Percentiles rank a stretch among this genome's conserved stretches.
These are phyloP conservation scores for Drepanosiphum platanoidis DNA, from an alignment of 2,888 invertebrate species.

Conservation along the genomic window DNA sequence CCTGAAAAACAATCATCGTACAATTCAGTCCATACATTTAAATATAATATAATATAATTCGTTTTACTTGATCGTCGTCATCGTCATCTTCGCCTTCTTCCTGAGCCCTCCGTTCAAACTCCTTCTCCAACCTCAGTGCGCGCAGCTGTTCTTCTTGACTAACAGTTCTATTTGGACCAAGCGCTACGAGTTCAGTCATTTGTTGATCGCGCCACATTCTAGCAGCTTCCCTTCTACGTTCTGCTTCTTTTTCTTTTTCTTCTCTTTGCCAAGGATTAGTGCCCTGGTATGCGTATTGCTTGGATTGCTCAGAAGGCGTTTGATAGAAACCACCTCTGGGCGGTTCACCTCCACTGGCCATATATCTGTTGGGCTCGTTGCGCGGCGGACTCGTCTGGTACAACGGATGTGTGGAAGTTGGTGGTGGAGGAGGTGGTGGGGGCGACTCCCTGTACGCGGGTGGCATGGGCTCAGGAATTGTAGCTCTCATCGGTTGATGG, in stretches of 20 bases:
- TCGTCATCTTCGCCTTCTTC: slow-evolving; percentile 81
- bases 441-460: slow-evolving; percentile 65
- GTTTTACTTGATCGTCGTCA: slow-evolving; percentile 69
- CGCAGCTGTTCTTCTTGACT: slow-evolving; percentile 89
- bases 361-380: slow-evolving; percentile 68
- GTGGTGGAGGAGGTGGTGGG: slow-evolving; percentile 76
- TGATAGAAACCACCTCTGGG: slow-evolving; percentile 77
- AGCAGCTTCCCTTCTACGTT: slow-evolving; percentile 79
- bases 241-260: slow-evolving; percentile 85
- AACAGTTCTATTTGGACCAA: slow-evolving; percentile 74
- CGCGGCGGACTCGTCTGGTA: slow-evolving; percentile 67
- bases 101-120: slow-evolving; percentile 91
- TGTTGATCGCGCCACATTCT: slow-evolving; percentile 86
- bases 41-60: not conserved
- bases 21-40: not conserved
- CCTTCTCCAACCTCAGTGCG: slow-evolving; percentile 89
- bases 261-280: slow-evolving; percentile 93
- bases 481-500: slow-evolving; percentile 62
- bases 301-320: slow-evolving; percentile 67
- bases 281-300: slow-evolving; percentile 68
- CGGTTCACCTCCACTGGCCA: slow-evolving; percentile 72
- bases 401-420: slow-evolving; percentile 78
- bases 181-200: slow-evolving; percentile 79
- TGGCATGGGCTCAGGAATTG: slow-evolving; percentile 63
- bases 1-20: slow-evolving; percentile 63